phyloP scores from a whole-genome alignment of 1,140 invertebrate species.

The Diachasma alloeum region DNA sequence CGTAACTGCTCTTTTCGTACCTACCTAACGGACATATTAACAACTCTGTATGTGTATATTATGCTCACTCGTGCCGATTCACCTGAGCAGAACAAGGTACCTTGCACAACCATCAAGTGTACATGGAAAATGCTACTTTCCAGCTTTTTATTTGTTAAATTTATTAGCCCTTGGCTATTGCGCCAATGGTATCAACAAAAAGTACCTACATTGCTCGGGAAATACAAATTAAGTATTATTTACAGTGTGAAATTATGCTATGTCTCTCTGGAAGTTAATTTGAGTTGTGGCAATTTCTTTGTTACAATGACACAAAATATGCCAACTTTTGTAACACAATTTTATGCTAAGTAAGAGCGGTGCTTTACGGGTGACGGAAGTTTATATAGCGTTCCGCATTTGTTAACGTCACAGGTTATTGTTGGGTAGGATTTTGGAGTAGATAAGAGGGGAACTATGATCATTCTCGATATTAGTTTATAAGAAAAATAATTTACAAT shows the following conservation, averaged over 20 bases:
- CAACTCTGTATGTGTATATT: constrained; percentile 5
- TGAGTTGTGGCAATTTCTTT: neutral
- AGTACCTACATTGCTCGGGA: neutral
- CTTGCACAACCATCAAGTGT: neutral
- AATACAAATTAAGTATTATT: neutral
- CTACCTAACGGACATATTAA: constrained; percentile 35
- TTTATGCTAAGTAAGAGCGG: too few relatives aligned
- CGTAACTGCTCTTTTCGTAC: constrained; percentile 26
- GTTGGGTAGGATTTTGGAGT: too few relatives aligned
- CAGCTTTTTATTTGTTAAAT: neutral
- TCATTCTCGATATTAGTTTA: too few relatives aligned
- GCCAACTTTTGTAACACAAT: too few relatives aligned
- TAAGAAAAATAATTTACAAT: too few relatives aligned
- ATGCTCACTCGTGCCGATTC: neutral
- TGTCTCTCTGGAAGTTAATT: neutral
- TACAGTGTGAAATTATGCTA: neutral
- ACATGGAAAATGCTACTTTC: neutral
- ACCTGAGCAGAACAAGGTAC: neutral
- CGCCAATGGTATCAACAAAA: neutral
- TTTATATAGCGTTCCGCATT: too few relatives aligned
- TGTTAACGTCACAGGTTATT: too few relatives aligned
- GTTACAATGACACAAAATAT: neutral
- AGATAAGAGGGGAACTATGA: too few relatives aligned
- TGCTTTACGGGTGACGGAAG: too few relatives aligned
- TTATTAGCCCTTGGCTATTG: neutral